Base-by-base conservation (phyloP, 2,888 invertebrate genomes). In the Pseudanteris insignis region DNA sequence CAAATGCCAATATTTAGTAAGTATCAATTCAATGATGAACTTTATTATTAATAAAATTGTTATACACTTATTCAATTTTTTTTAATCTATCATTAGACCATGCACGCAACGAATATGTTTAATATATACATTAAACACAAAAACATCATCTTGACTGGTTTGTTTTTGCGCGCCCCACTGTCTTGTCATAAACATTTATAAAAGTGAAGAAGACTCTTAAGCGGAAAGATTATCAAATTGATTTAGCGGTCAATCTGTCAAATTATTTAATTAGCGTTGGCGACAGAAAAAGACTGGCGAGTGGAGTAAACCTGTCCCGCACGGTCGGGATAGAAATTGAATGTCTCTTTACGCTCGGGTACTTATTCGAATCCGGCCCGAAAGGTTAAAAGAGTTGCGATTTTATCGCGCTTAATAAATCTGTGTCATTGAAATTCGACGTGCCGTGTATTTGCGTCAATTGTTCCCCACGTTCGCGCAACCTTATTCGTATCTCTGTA, bases 341-440 rank as follows among this genome's bases (percentile, higher is more conserved):
- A 46, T 44, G 37, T 46, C 46, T 54, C 38, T 54, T 46, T 54
- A 40, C 55, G 55, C 55, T 55, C 15, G 24, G 36, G 33, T 55
- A 41, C 55, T 30, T 38, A 34, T 34, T 40, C 55, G 40, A 47
- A 40, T 55, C 46, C 47, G 55, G 55, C 24, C 47, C 33, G 41
- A 43, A 46, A 57, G 48, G 57, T 47, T 40, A 48, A 41, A 36
- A 48, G 28, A 51, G 25, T 11, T 14, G 29, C 10, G 55, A 55
- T 41, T 43, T 43, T 57, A 57, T 57, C 57, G 37, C 46, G 41
- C 29, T 15, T 33, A 43, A 57, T 57, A 48, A 48, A 57, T 57
- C 14, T 41, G 26, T 18, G 48, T 37, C 43, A 48, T 55, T 55
- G 55, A 41, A 47, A 30, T 47, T 36, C 25, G 36, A 55, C 29